Evolutionary conservation across 2,888 invertebrate genomes (phyloP), one percentile per base, ranked within the genome.

Genomic region (Platycheirus rosarum): DNA sequence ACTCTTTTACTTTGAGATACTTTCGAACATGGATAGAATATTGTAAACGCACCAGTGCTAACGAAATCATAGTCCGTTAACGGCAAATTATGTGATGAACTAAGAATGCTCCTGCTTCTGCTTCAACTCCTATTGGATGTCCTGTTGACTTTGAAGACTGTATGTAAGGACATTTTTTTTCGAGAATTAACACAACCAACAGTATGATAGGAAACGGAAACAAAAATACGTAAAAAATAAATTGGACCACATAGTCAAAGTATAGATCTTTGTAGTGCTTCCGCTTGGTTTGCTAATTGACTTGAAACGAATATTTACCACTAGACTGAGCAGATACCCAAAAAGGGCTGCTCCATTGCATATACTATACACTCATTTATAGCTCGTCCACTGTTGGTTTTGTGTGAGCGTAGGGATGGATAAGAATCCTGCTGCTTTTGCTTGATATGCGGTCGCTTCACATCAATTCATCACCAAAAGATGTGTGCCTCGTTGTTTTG

Each of bases 211-310:
- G n/a, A 16, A 44, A 14, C n/a, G 44, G 44, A 44, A 16, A 44
- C 44, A 14, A 44, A 44, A 44, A 44, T 16, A 60, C 66, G 57
- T 44, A 62, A 76, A 69, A 60, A 60, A 69, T 63, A 70, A 65
- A 70, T 77, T 77, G 65, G 70, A 65, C 63, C 76, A 42, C 70
- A 70, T 6, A 26, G 55, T 77, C 70, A 70, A 65, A 77, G 76
- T 70, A 77, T 70, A 63, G 70, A 57, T 65, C 63, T 65, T 65
- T 65, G n/a, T n/a, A n/a, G n/a, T n/a, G n/a, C n/a, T n/a, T n/a
- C n/a, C n/a, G n/a, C n/a, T n/a, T n/a, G n/a, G 70, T 65, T 65
- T 77, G 76, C 70, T 77, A n/a, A n/a, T 77, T 65, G 70, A 65
- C 55, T 70, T 70, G 76, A 70, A 77, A 65, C 70, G 57, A 77